These are phyloP conservation scores for Lordiphosa fenestrarum DNA, from an alignment of 2,888 invertebrate genomes.

Conservation along the genomic window DNA sequence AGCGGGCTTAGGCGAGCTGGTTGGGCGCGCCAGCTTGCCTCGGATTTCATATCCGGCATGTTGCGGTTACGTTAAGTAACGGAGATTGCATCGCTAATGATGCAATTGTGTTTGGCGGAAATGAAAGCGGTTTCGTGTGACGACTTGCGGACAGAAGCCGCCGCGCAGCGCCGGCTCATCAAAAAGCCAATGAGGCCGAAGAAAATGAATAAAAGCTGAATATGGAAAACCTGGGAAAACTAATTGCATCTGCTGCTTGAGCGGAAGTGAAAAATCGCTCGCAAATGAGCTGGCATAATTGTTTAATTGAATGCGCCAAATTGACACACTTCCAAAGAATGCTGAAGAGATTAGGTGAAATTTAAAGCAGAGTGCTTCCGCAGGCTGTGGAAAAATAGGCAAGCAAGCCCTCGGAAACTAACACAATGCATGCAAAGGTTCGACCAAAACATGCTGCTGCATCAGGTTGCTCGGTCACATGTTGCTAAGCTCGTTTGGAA, in stretches of 20 bases:
- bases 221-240: constrained; percentile 5
- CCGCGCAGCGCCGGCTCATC: constrained; percentile 6
- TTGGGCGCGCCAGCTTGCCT: constrained; percentile 60
- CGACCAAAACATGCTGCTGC: no score
- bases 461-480: no score
- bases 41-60: constrained; percentile 75
- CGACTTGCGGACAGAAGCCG: constrained; percentile 39
- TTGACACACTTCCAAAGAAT: constrained; percentile 28
- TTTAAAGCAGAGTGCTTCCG: not conserved
- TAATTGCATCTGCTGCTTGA: constrained; percentile 15
- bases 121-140: constrained; percentile 73
- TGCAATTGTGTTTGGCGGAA: constrained; percentile 74
- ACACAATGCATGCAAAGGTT: no score
- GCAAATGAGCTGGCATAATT: constrained; percentile 39
- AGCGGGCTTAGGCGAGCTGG: constrained; percentile 41
- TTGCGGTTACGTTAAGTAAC: constrained; percentile 75
- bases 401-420: no score
- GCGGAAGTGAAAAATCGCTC: constrained; percentile 28
- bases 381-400: no score
- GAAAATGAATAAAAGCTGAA: constrained; percentile 20
- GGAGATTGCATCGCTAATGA: constrained; percentile 75
- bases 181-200: constrained; percentile 46
- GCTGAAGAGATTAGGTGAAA: not conserved
- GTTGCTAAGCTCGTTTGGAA: no score
- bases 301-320: constrained; percentile 38